Conservation (phyloP, 1,140 invertebrate species). For the Asobara japonica region DNA sequence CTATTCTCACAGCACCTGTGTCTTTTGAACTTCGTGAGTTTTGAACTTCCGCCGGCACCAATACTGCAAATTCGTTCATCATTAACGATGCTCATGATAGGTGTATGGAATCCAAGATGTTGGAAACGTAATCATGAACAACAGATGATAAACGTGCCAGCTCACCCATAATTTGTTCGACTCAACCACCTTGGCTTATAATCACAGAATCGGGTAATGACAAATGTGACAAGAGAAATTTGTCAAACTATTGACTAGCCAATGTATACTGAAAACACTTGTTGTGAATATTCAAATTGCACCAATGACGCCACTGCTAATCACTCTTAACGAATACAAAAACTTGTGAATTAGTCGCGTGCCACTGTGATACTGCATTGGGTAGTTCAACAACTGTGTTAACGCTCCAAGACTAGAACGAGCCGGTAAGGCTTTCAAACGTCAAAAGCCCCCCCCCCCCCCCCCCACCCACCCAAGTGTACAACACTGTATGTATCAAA, state of each 20-base stretch:
- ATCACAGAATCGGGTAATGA: no score
- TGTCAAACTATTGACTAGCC: no score
- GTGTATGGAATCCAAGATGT: neutral
- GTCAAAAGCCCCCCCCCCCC: neutral
- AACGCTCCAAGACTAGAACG: neutral
- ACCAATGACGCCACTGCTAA: neutral
- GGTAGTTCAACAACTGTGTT: neutral
- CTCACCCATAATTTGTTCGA: no score
- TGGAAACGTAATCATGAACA: neutral
- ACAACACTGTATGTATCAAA: neutral
- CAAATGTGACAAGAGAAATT: no score
- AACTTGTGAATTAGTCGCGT: slow-evolving; percentile 12
- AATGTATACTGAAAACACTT: no score
- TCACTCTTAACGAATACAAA: neutral
- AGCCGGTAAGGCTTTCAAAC: slow-evolving; percentile 1
- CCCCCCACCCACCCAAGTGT: neutral
- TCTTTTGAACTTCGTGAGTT: slow-evolving; percentile 54
- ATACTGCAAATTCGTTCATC: slow-evolving; percentile 57
- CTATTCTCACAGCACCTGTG: slow-evolving; percentile 58
- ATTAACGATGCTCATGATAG: slow-evolving; percentile 26
- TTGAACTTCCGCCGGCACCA: slow-evolving; percentile 47
- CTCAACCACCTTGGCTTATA: no score
- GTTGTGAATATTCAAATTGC: neutral
- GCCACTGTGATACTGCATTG: neutral
- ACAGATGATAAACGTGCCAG: no score